Percentiles rank a stretch among this genome's conserved stretches.
Evolutionary conservation across 1,140 invertebrate genomes (phyloP).

Genomic region (Drosophila ambigua): DNA sequence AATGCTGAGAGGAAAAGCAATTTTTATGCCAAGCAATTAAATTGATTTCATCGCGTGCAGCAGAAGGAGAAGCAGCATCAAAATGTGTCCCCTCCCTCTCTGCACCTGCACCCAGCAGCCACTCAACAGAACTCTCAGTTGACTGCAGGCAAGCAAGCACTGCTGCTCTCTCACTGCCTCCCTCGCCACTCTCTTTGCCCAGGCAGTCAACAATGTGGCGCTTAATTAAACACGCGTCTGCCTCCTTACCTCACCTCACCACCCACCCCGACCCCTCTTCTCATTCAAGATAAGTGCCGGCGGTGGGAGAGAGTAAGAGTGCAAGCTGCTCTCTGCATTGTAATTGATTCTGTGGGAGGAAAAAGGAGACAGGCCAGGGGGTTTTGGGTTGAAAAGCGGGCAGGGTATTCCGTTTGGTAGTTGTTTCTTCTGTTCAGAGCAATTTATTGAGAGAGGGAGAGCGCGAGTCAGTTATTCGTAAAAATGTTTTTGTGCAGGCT

Average conservation of each 20-base stretch:
- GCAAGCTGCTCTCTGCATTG: constrained; percentile 26
- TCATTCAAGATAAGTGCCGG: background rate
- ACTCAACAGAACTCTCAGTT: constrained; percentile 34
- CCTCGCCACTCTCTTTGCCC: constrained; percentile 13
- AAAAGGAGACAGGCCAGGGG: too few relatives aligned
- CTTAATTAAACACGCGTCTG: constrained; percentile 75
- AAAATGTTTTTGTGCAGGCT: constrained; percentile 32
- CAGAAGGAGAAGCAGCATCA: constrained; percentile 15
- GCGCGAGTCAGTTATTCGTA: background rate
- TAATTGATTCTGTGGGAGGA: constrained; percentile 26
- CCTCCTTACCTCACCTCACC: constrained; percentile 26
- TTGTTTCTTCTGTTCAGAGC: too few relatives aligned
- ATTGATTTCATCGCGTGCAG: constrained; percentile 44
- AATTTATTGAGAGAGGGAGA: constrained; percentile 7
- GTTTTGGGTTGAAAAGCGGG: too few relatives aligned
- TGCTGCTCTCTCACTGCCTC: constrained; percentile 3
- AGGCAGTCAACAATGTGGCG: constrained; percentile 52
- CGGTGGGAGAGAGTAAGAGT: background rate
- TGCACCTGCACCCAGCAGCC: constrained; percentile 1
- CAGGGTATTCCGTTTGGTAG: too few relatives aligned
- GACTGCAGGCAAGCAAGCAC: constrained; percentile 48
- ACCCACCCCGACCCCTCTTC: constrained; percentile 9
- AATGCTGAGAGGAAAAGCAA: constrained; percentile 33
- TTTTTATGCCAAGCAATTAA: constrained; percentile 42
- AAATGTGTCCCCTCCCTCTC: background rate